Evolutionary conservation across 2,888 invertebrate genomes (phyloP).

Genomic region (Helicoverpa assulta): DNA sequence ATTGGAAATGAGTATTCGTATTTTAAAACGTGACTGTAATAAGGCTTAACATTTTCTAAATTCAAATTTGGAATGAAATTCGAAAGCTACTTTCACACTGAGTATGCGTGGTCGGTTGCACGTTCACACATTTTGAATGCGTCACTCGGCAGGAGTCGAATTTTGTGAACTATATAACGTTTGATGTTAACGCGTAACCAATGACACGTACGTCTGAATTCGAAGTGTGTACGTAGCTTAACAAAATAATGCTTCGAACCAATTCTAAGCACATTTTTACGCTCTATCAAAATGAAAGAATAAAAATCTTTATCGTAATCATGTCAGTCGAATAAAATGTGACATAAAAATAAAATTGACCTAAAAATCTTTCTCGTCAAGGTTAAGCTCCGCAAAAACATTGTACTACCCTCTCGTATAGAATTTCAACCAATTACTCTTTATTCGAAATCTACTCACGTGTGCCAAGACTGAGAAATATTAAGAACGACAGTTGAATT

Average conservation of each 20-base stretch:
- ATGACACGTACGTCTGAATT: no score
- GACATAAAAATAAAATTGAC: not conserved
- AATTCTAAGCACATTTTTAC: not conserved
- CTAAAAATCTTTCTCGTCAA: not conserved
- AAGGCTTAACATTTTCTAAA: not conserved
- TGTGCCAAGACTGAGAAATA: constrained; percentile 34
- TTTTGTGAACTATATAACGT: no score
- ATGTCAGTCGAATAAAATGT: not conserved
- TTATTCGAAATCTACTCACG: constrained; percentile 21
- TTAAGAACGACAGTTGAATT: constrained; percentile 36
- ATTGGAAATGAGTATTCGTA: not conserved
- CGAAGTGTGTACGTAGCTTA: not conserved
- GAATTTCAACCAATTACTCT: constrained; percentile 16
- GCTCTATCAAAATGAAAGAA: not conserved
- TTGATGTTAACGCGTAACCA: no score
- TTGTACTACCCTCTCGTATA: constrained; percentile 14
- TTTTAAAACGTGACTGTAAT: not conserved
- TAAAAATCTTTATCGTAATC: not conserved
- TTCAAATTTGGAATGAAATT: not conserved
- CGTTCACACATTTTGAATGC: no score
- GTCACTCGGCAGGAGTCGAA: no score
- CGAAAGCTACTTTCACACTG: no score
- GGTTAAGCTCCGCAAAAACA: not conserved
- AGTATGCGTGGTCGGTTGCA: no score
- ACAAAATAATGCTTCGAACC: not conserved